Evolutionary conservation across 2,888 invertebrate species (phyloP), one percentile per base, ranked within the genome.

Genomic region (Prosopocoilus inquinatus): DNA sequence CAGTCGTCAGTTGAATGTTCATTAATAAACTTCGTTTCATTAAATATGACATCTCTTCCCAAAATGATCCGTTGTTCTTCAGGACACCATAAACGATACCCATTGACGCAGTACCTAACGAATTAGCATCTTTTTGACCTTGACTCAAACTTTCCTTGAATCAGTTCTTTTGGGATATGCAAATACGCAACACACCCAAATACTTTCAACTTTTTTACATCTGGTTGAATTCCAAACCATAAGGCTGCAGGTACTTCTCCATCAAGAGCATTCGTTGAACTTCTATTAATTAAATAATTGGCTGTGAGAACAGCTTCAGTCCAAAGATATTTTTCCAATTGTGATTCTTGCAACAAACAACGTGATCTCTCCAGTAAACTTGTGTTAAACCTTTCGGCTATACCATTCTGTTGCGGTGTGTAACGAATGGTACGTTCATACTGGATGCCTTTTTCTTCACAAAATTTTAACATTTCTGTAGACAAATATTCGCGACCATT

Each of bases 271-370:
- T 8, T 44, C 9, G 60, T 62, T 34, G 63, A 62, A 9, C 54
- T 55, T 46, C 63, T 58, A 41, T 67, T 65, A 15, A 63, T 9
- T 55, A 65, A 57, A 59, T 65, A 66, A 3, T 58, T 59, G 9
- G 63, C 55, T 58, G 62, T 59, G 38, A 8, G 11, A 8, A 66
- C 49, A 11, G 61, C 64, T 58, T 62, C 63, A 9, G 63, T 61
- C 64, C 64, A 66, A 15, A 65, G 32, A 43, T 61, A 41, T 45
- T 51, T 60, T 11, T 62, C 58, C 43, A 67, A 43, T 41, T 59
- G 57, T 36, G 62, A 61, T 39, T 66, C 61, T 16, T 43, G 16
- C 46, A 66, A 59, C 50, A 57, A 61, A 12, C 56, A 58, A 39
- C 63, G 28, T 9, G 60, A 60, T 45, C 57, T 66, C 20, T 63